These are phyloP conservation scores for Torymus aiolomorphi DNA, from an alignment of 2,888 invertebrate genomes.

Conservation along the genomic window DNA sequence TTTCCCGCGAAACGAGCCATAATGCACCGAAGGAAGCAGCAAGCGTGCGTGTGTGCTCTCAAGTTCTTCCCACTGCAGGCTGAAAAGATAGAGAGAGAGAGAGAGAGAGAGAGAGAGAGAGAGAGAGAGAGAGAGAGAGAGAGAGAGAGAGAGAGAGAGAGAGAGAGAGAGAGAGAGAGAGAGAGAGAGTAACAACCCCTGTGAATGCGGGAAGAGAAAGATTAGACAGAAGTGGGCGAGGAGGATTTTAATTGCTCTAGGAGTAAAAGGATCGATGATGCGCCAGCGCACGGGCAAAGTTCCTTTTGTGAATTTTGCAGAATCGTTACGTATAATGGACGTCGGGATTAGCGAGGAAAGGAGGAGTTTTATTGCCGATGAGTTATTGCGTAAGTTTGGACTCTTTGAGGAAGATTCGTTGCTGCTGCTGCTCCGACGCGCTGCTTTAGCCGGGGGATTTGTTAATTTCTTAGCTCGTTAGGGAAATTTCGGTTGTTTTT, in stretches of 20 bases:
- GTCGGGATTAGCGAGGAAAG: neutral
- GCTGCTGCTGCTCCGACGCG: too few species aligned
- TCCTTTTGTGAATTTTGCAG: constrained; percentile 33
- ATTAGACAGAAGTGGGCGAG: constrained; percentile 8
- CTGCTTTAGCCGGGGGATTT: too few species aligned
- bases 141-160: constrained; percentile 22
- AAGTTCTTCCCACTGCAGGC: neutral
- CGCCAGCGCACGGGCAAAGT: constrained; percentile 19
- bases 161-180: constrained; percentile 22
- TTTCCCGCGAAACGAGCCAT: constrained; percentile 9
- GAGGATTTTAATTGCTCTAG: constrained; percentile 46
- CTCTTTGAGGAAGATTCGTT: too few species aligned
- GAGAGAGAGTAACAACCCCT: constrained; percentile 27
- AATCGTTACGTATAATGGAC: constrained; percentile 32
- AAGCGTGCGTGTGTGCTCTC: too few species aligned
- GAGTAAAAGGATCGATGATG: constrained; percentile 50
- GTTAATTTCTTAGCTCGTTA: too few species aligned
- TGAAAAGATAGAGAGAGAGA: constrained; percentile 5
- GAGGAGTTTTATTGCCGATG: neutral
- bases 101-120: constrained; percentile 3
- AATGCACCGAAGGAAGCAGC: constrained; percentile 7
- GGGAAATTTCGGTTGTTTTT: too few species aligned
- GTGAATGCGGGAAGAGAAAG: constrained; percentile 37
- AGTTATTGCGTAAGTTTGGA: constrained; percentile 4
- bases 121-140: constrained; percentile 9